These are phyloP conservation scores for Liolophura sinensis DNA, from an alignment of 1,140 invertebrate genomes.

Conservation along the genomic window DNA sequence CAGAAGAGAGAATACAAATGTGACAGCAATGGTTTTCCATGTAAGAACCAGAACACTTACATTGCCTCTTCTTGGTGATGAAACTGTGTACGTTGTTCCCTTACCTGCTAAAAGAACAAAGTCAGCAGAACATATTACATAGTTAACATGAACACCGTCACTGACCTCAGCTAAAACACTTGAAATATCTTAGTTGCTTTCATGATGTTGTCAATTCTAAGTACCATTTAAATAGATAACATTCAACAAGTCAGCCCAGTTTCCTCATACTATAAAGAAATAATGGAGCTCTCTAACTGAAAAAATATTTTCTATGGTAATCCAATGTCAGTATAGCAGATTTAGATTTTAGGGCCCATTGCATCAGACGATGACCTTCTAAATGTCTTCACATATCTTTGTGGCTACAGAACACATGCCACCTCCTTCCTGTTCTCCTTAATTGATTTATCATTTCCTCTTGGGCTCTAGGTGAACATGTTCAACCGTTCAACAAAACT, in stretches of 20 bases:
- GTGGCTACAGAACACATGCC: no score
- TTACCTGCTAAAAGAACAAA: slow-evolving; percentile 14
- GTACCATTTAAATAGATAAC: not conserved
- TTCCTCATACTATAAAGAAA: not conserved
- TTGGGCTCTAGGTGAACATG: no score
- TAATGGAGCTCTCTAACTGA: no score
- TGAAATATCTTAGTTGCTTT: not conserved
- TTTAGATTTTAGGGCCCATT: no score
- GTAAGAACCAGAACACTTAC: slow-evolving; percentile 11
- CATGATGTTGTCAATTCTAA: not conserved
- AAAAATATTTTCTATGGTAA: no score
- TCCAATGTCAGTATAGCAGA: no score
- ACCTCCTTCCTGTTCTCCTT: no score
- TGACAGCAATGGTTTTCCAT: not conserved
- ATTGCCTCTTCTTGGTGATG: slow-evolving; percentile 26
- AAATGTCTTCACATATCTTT: no score
- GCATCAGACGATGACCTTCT: no score
- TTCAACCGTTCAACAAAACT: no score
- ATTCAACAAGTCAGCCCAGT: not conserved
- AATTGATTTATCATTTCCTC: no score
- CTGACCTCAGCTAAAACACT: not conserved
- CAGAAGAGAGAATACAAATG: not conserved
- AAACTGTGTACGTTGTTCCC: slow-evolving; percentile 6
- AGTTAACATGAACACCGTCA: no score
- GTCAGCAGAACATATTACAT: not conserved